These are phyloP conservation scores for Hippocampus mohnikei DNA, from an alignment of 2,113 vertebrate species.

Conservation along the genomic window DNA sequence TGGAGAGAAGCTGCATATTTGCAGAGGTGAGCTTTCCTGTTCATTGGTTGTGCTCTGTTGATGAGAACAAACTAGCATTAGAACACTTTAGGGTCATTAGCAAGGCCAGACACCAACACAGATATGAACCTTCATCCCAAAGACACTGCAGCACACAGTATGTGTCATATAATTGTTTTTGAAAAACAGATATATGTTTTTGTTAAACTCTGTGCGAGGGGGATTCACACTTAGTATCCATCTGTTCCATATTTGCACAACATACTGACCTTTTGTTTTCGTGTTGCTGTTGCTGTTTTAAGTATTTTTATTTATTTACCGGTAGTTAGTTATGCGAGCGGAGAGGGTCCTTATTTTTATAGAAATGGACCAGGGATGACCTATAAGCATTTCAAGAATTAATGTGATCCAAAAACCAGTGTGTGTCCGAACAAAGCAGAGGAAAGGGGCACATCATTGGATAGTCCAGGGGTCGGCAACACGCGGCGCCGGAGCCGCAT, in stretches of 20 bases:
- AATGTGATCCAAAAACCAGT: no score
- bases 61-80: not conserved
- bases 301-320: no score
- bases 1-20: slow-evolving; percentile 14
- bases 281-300: no score
- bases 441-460: not conserved
- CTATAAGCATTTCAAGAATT: no score
- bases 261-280: no score
- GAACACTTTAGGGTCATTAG: not conserved
- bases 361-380: no score
- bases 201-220: not conserved
- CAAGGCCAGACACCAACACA: not conserved
- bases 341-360: no score
- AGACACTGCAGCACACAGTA: not conserved
- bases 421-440: not conserved
- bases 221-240: not conserved
- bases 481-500: no score
- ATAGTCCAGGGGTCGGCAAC: no score
- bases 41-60: not conserved
- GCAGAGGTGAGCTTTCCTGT: slow-evolving; percentile 37
- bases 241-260: not conserved
- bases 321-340: no score
- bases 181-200: not conserved
- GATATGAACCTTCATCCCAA: not conserved
- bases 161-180: not conserved